phyloP scores from a whole-genome alignment of 2,113 vertebrate genomes.

The Alectura lathami region DNA sequence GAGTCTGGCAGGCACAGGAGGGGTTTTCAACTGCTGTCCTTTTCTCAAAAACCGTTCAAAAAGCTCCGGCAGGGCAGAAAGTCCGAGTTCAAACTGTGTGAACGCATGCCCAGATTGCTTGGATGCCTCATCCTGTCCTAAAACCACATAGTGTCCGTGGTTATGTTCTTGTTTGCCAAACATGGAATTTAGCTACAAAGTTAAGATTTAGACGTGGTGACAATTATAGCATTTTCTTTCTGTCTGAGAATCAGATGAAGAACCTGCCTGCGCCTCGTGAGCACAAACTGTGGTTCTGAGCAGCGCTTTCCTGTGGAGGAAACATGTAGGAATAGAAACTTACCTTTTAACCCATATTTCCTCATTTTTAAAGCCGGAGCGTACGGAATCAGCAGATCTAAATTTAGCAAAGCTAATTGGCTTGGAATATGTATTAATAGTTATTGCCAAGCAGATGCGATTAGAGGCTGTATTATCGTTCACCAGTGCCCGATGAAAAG shows the following conservation, averaged over 20 bases:
- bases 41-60: neutral
- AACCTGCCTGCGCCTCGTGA: neutral
- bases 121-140: conserved; percentile 21
- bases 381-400: neutral
- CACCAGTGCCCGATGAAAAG: neutral
- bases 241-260: neutral
- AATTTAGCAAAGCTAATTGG: conserved; percentile 1
- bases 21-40: neutral
- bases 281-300: neutral
- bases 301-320: neutral
- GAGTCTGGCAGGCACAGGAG: neutral
- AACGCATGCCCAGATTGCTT: conserved; percentile 41
- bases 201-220: conserved; percentile 50
- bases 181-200: conserved; percentile 57
- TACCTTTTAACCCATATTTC: neutral
- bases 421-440: neutral
- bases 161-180: conserved; percentile 65
- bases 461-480: neutral
- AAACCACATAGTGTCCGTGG: conserved; percentile 54
- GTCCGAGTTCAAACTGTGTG: neutral
- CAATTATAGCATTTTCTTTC: conserved; percentile 22
- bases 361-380: neutral
- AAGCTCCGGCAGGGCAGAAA: neutral
- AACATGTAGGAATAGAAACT: neutral
- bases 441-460: conserved; percentile 26